Conservation (phyloP, 2,113 vertebrate species). For the Orycteropus afer region DNA sequence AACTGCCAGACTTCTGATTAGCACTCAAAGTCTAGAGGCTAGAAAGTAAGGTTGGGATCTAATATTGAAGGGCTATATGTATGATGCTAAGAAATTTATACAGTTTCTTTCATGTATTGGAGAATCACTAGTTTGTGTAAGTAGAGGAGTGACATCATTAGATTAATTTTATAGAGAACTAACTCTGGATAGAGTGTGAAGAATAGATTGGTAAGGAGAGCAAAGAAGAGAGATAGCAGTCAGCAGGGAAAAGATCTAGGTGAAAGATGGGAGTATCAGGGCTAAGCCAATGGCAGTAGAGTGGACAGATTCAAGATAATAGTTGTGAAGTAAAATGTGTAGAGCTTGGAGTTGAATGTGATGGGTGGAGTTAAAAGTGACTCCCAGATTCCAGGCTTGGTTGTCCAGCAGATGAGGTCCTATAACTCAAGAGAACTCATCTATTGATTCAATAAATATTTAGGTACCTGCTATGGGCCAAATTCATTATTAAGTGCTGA, state of each 20-base stretch:
- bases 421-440: neutral
- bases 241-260: neutral
- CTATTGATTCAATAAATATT: neutral
- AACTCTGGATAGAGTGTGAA: neutral
- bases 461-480: neutral
- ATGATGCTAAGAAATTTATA: neutral
- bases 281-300: neutral
- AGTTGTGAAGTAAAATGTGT: neutral
- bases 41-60: neutral
- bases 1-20: no score
- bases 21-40: neutral
- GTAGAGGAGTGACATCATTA: neutral
- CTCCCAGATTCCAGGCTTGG: neutral
- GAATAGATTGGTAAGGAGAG: neutral
- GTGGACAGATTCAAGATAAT: neutral
- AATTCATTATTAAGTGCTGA: neutral
- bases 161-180: neutral
- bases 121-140: conserved; percentile 30
- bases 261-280: neutral
- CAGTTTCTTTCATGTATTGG: neutral
- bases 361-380: neutral
- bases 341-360: neutral
- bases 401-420: neutral
- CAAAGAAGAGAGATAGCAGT: neutral
- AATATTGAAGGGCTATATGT: neutral